Evolutionary conservation across 2,888 invertebrate genomes (phyloP), one percentile per base, ranked within the genome.

Genomic region (Drosophila pseudotalamancana): DNA sequence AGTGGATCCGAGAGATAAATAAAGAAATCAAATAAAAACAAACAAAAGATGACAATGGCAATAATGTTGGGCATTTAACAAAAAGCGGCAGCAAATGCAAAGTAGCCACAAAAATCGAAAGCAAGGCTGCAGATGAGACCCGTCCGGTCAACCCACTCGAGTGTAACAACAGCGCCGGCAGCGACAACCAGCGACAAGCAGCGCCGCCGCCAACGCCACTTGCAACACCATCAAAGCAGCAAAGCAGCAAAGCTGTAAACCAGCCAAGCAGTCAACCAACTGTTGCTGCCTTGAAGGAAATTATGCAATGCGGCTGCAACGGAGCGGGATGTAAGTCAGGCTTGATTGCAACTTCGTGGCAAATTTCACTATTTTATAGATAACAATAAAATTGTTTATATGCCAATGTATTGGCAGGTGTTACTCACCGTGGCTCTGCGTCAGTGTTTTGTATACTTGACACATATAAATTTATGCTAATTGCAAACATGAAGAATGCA

Each of bases 401-500:
- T 16, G 46, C 2, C 9, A 0, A 12, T 3, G 12, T 29, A 18
- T 29, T 4, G 16, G 25, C 9, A 3, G 5, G 45, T 32, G 6
- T 67, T 69, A 87, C 83, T 88, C 43, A 84, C 83, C 82, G 84
- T 35, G 65, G 66, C 27, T 72, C 73, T 54, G 65, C 45, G 19
- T 78, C 87, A 18, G 68, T 34, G 60, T 39, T 71, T 46, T 90
- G 89, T 48, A 91, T 73, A 72, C 90, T 91, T 70, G 90, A 82
- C 63, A 91, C 74, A 79, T 91, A 91, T 55, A 91, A 77, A 72
- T 91, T 91, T 57, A 91, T 91, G 78, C 91, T 90, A 59, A 91
- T 77, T 37, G 91, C 91, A 62, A 91, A 91, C 91, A 91, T 91
- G 55, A 91, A 91, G 77, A 91, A 91, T 54, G 91, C 90, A 73